Percentiles rank a stretch among this genome's conserved stretches.
These are phyloP conservation scores for Phania funesta DNA, from an alignment of 2,888 invertebrate genomes.

Conservation along the genomic window DNA sequence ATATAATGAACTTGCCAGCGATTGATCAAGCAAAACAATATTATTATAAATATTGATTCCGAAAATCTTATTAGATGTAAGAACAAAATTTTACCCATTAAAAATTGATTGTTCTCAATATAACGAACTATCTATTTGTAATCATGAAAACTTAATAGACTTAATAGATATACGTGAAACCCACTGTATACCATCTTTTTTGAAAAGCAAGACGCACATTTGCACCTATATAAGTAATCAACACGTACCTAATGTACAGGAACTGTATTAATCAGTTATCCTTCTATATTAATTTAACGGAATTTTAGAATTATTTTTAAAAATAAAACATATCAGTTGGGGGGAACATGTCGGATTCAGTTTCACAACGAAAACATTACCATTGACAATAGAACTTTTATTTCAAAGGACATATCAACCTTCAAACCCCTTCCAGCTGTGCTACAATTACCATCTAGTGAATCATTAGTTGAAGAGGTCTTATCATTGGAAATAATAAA, in stretches of 20 bases:
- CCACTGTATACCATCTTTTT: too few relatives aligned
- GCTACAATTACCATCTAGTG: conserved; percentile 4
- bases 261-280: too few relatives aligned
- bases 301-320: too few relatives aligned
- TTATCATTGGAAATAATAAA: conserved; percentile 32
- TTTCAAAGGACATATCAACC: too few relatives aligned
- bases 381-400: neutral
- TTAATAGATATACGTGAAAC: too few relatives aligned
- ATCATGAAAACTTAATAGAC: neutral
- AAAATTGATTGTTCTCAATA: neutral
- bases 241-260: too few relatives aligned
- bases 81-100: conserved; percentile 3
- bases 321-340: neutral
- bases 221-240: too few relatives aligned
- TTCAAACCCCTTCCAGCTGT: conserved; percentile 24
- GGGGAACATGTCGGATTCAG: neutral
- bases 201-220: too few relatives aligned
- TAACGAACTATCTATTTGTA: too few relatives aligned
- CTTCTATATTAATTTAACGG: too few relatives aligned
- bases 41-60: neutral
- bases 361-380: neutral
- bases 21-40: neutral
- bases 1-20: neutral
- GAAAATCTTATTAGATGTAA: neutral
- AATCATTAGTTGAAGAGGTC: conserved; percentile 31